A percentile compares a stretch with the other conserved stretches of the same genome.
Evolutionary conservation across 2,888 invertebrate genomes (phyloP).

Genomic region (Cryptosula pallasiana): DNA sequence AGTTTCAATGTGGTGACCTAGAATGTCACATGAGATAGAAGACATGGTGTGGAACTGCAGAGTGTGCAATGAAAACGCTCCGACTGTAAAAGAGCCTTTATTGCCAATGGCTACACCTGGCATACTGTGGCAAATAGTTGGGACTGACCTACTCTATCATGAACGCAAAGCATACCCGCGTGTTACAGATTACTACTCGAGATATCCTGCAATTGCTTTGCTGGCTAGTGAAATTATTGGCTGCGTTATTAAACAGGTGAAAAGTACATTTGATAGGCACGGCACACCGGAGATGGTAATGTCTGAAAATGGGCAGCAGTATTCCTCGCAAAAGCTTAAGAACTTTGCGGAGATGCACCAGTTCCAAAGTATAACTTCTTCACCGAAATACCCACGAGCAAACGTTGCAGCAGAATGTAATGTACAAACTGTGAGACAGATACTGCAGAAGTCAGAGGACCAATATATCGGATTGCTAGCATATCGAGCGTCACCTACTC

Average conservation of each 20-base stretch:
- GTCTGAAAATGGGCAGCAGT: not conserved
- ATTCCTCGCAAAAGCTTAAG: not conserved
- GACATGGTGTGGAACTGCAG: not conserved
- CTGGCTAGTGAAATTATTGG: not conserved
- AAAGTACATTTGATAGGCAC: not conserved
- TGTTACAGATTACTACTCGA: conserved; percentile 25
- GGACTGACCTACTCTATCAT: conserved; percentile 17
- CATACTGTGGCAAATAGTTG: conserved; percentile 24
- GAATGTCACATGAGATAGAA: not conserved
- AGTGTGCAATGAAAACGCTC: not conserved
- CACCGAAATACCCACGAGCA: no score
- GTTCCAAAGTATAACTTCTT: not conserved
- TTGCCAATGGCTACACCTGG: not conserved
- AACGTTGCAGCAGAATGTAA: not conserved
- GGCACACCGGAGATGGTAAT: not conserved
- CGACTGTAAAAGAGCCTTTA: conserved; percentile 24
- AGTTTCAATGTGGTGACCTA: not conserved
- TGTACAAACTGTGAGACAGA: not conserved
- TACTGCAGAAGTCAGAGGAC: not conserved
- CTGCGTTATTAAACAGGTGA: not conserved
- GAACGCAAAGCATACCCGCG: conserved; percentile 19
- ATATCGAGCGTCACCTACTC: not conserved
- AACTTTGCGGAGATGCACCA: not conserved
- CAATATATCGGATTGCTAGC: not conserved
- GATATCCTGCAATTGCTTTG: conserved; percentile 24